Base-by-base conservation (phyloP, 2,113 vertebrate species). In the Nothobranchius furzeri region DNA sequence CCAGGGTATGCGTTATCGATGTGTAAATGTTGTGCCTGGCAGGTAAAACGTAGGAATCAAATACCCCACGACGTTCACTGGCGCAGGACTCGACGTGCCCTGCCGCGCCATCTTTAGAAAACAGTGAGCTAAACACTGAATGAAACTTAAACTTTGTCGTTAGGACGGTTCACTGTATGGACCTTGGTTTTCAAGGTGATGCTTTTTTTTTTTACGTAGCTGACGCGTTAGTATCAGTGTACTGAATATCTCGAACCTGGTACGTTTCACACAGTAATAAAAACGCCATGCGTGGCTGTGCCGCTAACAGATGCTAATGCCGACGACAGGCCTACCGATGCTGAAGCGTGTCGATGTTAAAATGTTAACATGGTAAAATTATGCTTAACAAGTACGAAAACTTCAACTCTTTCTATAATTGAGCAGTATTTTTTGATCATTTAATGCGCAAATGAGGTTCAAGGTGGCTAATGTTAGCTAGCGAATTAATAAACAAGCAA, bases 41-140 rank as follows among this genome's bases (percentile, higher is more conserved):
- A 79, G 63, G 2, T 0, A 0, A 5, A 0, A 0, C 0, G 17
- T 43, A 40, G 87, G 82, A 58, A 11, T 4, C 0, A 14, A 4
- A 10, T 1, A 1, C 5, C 30, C 9, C 0, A 0, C 9, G 0
- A 0, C 43, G 0, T 64, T 7, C 1, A 70, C 54, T 70, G 56
- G 37, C 65, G 74, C 69, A 76, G 53, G 43, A 14, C 45, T 24
- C 79, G 82, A 86, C 30, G 30, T 30, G 3, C 50, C 49, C 36
- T 40, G 83, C 67, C 82, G 91, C 92, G 93, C 92, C 93, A 93
- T 93, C 92, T 93, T 94, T 85, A 62, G 77, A 93, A 92, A 90
- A 84, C 76, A 84, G 54, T 78, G 65, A 64, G 66, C 57, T 42
- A 66, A 62, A 35, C 54, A 35, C 69, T 87, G 82, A 89, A 83